Conservation (phyloP, 2,113 vertebrate species). For the Meles meles region DNA sequence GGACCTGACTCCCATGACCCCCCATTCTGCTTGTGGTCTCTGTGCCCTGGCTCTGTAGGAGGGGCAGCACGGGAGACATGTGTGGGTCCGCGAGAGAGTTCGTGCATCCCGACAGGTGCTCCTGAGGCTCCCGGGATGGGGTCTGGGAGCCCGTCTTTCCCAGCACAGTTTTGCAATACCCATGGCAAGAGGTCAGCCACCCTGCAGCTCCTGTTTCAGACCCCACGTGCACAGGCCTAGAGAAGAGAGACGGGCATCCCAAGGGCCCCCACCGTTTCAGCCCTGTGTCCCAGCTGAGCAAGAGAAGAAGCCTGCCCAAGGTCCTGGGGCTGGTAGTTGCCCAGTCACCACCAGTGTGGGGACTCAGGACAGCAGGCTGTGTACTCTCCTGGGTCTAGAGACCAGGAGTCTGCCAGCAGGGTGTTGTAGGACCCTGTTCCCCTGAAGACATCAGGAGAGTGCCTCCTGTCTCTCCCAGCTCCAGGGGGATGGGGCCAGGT, state of each 20-base stretch:
- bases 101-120: background rate
- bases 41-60: background rate
- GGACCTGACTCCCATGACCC: fast-evolving
- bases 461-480: background rate
- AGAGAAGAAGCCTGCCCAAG: background rate
- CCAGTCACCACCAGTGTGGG: background rate
- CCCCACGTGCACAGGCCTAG: too few relatives aligned
- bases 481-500: background rate
- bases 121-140: background rate
- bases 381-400: background rate
- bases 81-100: background rate
- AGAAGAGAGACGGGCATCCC: background rate
- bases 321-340: too few relatives aligned
- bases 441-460: background rate
- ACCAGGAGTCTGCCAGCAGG: background rate
- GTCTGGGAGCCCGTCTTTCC: fast-evolving
- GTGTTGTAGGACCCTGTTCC: fast-evolving
- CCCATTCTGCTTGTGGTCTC: background rate
- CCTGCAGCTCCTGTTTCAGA: background rate
- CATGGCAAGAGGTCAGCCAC: background rate
- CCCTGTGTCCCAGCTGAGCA: background rate
- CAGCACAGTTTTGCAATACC: background rate
- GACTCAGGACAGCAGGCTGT: background rate
- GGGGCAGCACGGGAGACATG: background rate
- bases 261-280: background rate